Percentiles rank a stretch among this genome's conserved stretches.
Conservation (phyloP, 2,797 vertebrate genomes). For the Rachycentron canadum region DNA sequence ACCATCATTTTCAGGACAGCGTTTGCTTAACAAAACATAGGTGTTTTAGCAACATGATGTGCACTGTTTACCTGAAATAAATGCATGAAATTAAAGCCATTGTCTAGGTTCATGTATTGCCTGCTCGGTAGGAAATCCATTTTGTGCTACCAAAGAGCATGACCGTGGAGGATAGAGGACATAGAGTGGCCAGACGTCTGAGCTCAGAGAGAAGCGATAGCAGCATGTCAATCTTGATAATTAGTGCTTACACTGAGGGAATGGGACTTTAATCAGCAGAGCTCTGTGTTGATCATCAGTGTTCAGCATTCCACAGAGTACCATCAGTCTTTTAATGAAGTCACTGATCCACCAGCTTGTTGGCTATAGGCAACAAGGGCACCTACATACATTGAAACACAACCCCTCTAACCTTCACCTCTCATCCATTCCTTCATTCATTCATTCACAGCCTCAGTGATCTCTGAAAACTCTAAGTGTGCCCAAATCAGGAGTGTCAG, state of each 20-base stretch:
- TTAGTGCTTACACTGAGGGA: conserved; percentile 70
- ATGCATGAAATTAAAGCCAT: conserved; percentile 30
- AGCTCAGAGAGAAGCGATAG: conserved; percentile 44
- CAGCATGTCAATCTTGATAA: conserved; percentile 68
- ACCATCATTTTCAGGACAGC: conserved; percentile 2
- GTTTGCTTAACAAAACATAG: conserved; percentile 10
- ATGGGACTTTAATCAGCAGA: conserved; percentile 75
- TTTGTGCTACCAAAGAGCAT: conserved; percentile 19
- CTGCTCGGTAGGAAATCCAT: conserved; percentile 44
- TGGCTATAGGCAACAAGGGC: conserved; percentile 42
- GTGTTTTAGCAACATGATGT: background rate
- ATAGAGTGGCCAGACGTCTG: conserved; percentile 28
- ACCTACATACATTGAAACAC: conserved; percentile 1
- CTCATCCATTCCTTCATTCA: background rate
- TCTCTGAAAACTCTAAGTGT: background rate
- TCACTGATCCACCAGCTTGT: conserved; percentile 59
- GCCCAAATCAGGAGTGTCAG: too few species aligned
- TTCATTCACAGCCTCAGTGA: background rate
- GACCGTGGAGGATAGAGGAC: conserved; percentile 40
- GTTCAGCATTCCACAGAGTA: conserved; percentile 57
- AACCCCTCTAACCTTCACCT: conserved; percentile 1
- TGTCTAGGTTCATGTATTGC: conserved; percentile 13
- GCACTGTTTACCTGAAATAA: conserved; percentile 10
- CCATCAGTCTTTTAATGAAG: conserved; percentile 74
- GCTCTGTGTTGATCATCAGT: conserved; percentile 65